Conservation (phyloP, 2,113 vertebrate species). For the Nycticorax nycticorax region DNA sequence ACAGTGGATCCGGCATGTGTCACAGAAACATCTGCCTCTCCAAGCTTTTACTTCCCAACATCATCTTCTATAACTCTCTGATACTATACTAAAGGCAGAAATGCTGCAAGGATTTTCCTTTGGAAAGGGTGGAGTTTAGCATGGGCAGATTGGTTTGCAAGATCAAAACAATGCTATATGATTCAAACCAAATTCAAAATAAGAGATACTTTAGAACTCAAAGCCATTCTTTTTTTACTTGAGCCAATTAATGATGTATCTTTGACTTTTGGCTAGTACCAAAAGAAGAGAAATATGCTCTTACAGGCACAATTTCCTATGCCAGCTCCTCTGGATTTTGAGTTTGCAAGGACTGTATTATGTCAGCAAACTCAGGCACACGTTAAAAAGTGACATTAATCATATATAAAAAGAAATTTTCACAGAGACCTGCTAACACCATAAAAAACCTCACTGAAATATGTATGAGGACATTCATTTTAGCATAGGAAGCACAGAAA, state of each 20-base stretch:
- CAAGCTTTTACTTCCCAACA: background rate
- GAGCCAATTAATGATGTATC: background rate
- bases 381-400: background rate
- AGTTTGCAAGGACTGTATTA: background rate
- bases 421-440: background rate
- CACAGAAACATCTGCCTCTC: background rate
- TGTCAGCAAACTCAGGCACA: background rate
- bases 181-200: background rate
- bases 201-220: background rate
- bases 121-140: background rate
- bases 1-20: background rate
- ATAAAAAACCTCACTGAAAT: background rate
- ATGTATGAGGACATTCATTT: constrained; percentile 8
- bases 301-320: background rate
- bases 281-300: background rate
- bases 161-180: background rate
- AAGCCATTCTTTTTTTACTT: background rate
- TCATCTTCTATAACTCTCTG: background rate
- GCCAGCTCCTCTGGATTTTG: background rate
- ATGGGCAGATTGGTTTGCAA: background rate
- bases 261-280: background rate
- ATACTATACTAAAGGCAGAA: background rate
- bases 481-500: constrained; percentile 10
- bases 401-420: background rate
- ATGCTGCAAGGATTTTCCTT: background rate